These are phyloP conservation scores for Myrmecobius fasciatus DNA, from an alignment of 2,113 vertebrate species.

Conservation along the genomic window DNA sequence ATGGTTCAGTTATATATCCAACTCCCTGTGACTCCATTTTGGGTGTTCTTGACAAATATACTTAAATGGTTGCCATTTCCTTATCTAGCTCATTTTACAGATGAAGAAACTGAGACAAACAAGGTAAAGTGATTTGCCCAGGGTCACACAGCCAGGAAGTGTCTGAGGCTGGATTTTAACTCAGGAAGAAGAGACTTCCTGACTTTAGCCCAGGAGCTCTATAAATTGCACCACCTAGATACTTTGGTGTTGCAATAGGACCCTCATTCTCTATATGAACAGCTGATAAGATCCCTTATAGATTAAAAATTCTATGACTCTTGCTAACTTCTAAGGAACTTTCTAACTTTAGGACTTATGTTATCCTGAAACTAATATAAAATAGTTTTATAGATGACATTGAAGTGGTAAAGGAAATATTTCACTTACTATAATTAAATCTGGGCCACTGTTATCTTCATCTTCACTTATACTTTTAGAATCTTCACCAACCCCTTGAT, in stretches of 20 bases:
- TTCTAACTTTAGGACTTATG: background rate
- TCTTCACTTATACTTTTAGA: background rate
- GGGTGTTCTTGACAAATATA: too few relatives aligned
- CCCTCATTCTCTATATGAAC: background rate
- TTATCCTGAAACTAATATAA: background rate
- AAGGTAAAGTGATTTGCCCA: too few relatives aligned
- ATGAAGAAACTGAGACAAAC: too few relatives aligned
- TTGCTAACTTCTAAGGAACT: background rate
- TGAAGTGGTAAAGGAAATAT: background rate
- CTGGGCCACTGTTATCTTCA: constrained; percentile 1
- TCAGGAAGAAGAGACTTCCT: background rate
- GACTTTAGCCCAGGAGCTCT: background rate
- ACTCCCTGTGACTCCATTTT: too few relatives aligned
- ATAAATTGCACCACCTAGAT: background rate
- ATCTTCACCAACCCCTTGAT: background rate
- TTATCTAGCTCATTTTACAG: too few relatives aligned
- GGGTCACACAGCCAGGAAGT: too few relatives aligned
- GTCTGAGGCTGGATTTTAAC: background rate
- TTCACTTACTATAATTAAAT: constrained; percentile 62
- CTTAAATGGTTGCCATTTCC: too few relatives aligned
- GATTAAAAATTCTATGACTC: background rate
- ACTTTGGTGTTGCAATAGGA: too few relatives aligned
- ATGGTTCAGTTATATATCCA: too few relatives aligned
- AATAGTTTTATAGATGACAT: constrained; percentile 28
- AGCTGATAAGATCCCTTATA: background rate